Conservation (phyloP, 2,888 invertebrate species). For the Stenurella melanura region DNA sequence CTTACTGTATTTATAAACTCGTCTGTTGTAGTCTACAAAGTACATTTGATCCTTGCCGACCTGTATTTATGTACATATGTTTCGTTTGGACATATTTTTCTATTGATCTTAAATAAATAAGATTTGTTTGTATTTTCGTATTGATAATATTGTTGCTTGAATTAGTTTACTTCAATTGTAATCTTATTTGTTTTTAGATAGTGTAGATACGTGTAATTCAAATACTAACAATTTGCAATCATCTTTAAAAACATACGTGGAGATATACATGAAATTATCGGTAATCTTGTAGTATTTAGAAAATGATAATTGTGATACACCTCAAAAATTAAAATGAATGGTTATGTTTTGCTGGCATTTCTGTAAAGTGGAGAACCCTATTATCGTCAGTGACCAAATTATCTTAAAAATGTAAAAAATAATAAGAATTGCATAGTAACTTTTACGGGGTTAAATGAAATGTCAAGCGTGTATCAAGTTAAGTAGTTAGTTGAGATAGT, state of each 20-base stretch:
- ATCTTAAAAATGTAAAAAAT: too few relatives aligned
- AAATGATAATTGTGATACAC: not conserved
- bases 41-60: not conserved
- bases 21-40: not conserved
- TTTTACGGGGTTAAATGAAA: too few relatives aligned
- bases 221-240: not conserved
- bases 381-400: too few relatives aligned
- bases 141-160: not conserved
- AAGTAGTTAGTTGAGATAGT: too few relatives aligned
- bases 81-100: not conserved
- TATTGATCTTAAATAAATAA: constrained; percentile 20
- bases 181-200: constrained; percentile 23
- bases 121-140: not conserved
- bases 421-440: too few relatives aligned
- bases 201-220: constrained; percentile 3
- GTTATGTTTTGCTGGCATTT: too few relatives aligned
- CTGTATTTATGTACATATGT: not conserved
- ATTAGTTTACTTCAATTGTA: constrained; percentile 8
- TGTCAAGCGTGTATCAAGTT: too few relatives aligned
- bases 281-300: not conserved
- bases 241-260: not conserved
- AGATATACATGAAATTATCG: not conserved
- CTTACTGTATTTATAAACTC: not conserved
- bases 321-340: not conserved
- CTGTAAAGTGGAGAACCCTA: too few relatives aligned